Base-by-base conservation (phyloP, 2,888 invertebrate genomes). In the Psococerastis gibbosa region DNA sequence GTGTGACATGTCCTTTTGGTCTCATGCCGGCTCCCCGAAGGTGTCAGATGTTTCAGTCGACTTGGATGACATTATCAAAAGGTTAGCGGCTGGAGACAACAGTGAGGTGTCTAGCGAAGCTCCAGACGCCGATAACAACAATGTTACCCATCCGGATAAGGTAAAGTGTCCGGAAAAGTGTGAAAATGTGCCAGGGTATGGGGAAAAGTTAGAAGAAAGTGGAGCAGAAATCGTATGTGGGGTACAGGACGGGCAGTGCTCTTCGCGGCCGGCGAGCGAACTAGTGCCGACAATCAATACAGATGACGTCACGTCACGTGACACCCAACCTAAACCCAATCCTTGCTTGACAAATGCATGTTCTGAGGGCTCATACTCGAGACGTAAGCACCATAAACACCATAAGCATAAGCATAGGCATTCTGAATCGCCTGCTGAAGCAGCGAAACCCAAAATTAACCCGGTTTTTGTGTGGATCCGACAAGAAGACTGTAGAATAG, bases 391-490 rank as follows among this genome's bases (percentile, higher is more conserved):
- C 38, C 44, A 35, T 22, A 23, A 45, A 48, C 46, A 47, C 45
- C 48, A 47, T 27, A 45, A 48, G 42, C 49, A 47, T 33, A 34
- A 42, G 27, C 50, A 47, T 46, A 49, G 52, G 42, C 53, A 50
- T 17, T 49, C 46, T 27, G 50, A 52, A 48, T 50, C 54, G 46
- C 55, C 57, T 43, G 56, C 55, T 34, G 60, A 60, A 47, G 55
- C 60, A 53, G 62, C 70, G 43, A 65, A 64, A 54, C 69, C 78
- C 53, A 73, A 75, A 47, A 75, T 82, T 52, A 79, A 81, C 57
- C 84, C 84, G 51, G 78, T 85, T 51, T 85, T 85, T 62, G 70
- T 85, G 52, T 85, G 84, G 83, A 79, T 80, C 49, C 77, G 78
- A 57, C 80, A 81, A 60, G 73, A 73, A 53, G 78, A 82, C 62